Percentiles rank a stretch among this genome's conserved stretches.
Conservation (phyloP, 2,797 vertebrate genomes). For the Heliangelus exortis region DNA sequence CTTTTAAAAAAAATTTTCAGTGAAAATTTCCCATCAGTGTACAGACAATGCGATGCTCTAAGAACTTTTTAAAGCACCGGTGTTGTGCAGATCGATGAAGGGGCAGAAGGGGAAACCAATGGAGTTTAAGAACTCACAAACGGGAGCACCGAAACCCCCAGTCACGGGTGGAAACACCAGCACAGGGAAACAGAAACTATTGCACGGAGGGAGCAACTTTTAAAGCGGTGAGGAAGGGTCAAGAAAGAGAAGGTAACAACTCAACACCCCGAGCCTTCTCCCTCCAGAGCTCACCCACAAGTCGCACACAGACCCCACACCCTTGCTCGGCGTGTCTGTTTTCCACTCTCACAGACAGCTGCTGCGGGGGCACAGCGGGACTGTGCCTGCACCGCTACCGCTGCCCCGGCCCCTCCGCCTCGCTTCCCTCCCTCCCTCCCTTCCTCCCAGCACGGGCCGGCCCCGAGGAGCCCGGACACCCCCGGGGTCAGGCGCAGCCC, state of each 20-base stretch:
- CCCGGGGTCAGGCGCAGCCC: not conserved
- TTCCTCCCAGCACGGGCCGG: not conserved
- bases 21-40: not conserved
- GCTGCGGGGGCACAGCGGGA: not conserved
- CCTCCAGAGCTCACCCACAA: not conserved
- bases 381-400: no score
- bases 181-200: not conserved
- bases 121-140: not conserved
- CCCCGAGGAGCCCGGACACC: not conserved
- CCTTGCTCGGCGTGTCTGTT: not conserved
- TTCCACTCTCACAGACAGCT: not conserved
- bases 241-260: not conserved
- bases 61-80: not conserved
- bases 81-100: not conserved
- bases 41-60: rapidly evolving
- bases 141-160: rapidly evolving
- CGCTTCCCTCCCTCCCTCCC: no score
- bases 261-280: not conserved
- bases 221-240: not conserved
- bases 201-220: not conserved
- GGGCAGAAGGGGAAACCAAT: not conserved
- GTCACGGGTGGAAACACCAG: not conserved
- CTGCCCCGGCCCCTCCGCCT: not conserved
- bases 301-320: not conserved
- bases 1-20: not conserved